Percentiles rank a stretch among this genome's conserved stretches.
Conservation (phyloP, 2,888 invertebrate genomes). For the Patella ulyssiponensis region DNA sequence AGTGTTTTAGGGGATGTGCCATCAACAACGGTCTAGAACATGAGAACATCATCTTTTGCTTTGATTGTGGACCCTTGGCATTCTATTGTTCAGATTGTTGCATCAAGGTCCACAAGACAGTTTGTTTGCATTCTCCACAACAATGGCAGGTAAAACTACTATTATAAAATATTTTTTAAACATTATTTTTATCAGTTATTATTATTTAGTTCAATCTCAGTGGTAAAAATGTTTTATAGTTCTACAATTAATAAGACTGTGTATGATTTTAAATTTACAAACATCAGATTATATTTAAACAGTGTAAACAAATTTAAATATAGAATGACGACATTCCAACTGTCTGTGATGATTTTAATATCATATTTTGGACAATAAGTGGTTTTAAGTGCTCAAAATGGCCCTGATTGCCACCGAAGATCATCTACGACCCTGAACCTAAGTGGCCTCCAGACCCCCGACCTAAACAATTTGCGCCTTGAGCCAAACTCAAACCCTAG, state of each 20-base stretch:
- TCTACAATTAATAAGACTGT: constrained; percentile 1
- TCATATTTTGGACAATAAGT: too few relatives aligned
- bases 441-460: too few relatives aligned
- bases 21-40: too few relatives aligned
- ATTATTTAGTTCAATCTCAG: neutral
- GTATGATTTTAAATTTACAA: constrained; percentile 7
- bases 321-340: too few relatives aligned
- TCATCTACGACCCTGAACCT: too few relatives aligned
- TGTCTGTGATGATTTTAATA: too few relatives aligned
- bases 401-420: too few relatives aligned
- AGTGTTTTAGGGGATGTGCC: too few relatives aligned
- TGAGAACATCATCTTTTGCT: constrained; percentile 3
- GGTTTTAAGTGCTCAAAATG: too few relatives aligned
- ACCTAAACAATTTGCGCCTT: too few relatives aligned
- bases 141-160: constrained; percentile 1
- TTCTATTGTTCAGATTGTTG: constrained; percentile 7
- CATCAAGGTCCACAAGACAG: neutral
- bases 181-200: constrained; percentile 8
- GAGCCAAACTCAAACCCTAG: too few relatives aligned
- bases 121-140: constrained; percentile 1
- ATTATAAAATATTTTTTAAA: neutral
- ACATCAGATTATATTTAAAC: neutral
- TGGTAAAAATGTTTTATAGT: neutral
- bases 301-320: too few relatives aligned
- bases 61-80: constrained; percentile 10